Evolutionary conservation across 2,888 invertebrate species (phyloP).

Genomic region (Nephrotoma flavescens): DNA sequence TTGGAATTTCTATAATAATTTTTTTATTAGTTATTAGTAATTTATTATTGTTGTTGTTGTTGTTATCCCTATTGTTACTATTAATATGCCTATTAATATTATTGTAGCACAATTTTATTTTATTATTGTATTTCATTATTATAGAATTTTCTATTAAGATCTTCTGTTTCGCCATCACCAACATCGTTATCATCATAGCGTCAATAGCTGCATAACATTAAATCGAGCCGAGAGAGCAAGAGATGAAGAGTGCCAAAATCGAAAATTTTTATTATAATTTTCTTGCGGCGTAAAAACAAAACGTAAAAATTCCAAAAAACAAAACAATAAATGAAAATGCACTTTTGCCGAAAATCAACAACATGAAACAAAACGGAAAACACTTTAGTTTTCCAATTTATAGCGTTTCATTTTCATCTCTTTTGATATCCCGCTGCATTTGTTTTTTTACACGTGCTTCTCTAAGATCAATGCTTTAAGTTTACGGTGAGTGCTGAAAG

Average conservation of each 20-base stretch:
- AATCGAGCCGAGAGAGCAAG: background rate
- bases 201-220: background rate
- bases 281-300: background rate
- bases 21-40: background rate
- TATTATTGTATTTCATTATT: background rate
- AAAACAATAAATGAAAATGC: background rate
- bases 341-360: background rate
- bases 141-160: background rate
- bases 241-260: background rate
- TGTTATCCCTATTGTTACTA: background rate
- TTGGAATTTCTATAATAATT: constrained; percentile 12
- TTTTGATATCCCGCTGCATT: background rate
- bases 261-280: background rate
- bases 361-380: background rate
- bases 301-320: background rate
- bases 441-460: background rate
- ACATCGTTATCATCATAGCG: background rate
- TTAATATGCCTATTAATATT: background rate
- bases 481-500: background rate
- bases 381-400: background rate
- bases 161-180: background rate
- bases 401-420: background rate
- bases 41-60: background rate
- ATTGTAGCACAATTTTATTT: background rate
- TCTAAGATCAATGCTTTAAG: background rate